Base-by-base conservation (phyloP, 1,140 invertebrate genomes). In the Notospermus geniculatus region DNA sequence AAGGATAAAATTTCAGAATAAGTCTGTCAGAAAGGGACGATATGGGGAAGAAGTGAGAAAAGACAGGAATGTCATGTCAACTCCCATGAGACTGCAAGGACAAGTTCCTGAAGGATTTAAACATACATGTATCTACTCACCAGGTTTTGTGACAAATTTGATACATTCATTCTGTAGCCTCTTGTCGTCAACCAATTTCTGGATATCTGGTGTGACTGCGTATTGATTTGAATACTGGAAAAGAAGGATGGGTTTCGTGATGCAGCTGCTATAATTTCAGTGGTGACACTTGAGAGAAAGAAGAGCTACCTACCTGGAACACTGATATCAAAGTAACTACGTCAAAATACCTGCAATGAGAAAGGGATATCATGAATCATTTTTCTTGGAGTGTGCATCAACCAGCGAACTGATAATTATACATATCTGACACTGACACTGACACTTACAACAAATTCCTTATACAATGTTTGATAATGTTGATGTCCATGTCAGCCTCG, bases 391-490 rank as follows among this genome's bases (percentile, higher is more conserved):
- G 5, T 36, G 32, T 15, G 15, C 15, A 7, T 36, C 15, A 4
- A 36, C 32, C 32, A 36, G 32, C 32, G 15, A 36, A 36, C 4
- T 36, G 4, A 36, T 15, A 36, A 4, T n/a, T n/a, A n/a, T n/a
- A n/a, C n/a, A n/a, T n/a, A n/a, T n/a, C n/a, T n/a, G n/a, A n/a
- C n/a, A n/a, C n/a, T n/a, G n/a, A n/a, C n/a, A n/a, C n/a, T n/a
- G n/a, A n/a, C n/a, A 76, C 75, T 78, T 73, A 96, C 71, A 94
- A 85, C 57, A 97, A 84, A 84, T 97, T 97, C 78, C 95, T 92
- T 45, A 97, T 88, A 77, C 92, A 95, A 9, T 92, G 90, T 82
- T 97, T 97, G 0, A 97, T 94, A 39, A 97, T 81, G 81, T 91
- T 92, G 61, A 90, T 92, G 74, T 97, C 93, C 0, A 97, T 93